These are phyloP conservation scores for Zapus hudsonius DNA, from an alignment of 2,113 vertebrate species.

Conservation along the genomic window DNA sequence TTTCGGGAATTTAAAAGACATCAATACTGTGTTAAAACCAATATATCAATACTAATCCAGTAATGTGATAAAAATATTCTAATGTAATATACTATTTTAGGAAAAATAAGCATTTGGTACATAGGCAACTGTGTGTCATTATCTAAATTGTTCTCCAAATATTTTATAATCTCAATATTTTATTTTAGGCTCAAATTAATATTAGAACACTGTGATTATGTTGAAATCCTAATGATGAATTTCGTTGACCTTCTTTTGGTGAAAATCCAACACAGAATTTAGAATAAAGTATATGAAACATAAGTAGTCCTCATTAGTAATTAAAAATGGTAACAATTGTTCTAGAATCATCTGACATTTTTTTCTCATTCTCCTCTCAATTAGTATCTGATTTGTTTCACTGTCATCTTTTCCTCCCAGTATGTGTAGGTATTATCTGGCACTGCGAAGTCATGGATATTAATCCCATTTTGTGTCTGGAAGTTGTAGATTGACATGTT, in stretches of 20 bases:
- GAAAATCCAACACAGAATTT: neutral
- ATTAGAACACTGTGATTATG: neutral
- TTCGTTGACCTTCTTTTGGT: neutral
- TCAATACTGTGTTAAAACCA: neutral
- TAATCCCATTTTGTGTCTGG: too few species aligned
- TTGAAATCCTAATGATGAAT: neutral
- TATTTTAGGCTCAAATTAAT: neutral
- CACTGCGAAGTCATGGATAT: too few species aligned
- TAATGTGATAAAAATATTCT: neutral
- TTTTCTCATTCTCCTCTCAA: too few species aligned
- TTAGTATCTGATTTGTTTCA: too few species aligned
- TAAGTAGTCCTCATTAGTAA: neutral
- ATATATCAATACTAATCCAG: neutral
- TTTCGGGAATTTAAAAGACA: accelerated
- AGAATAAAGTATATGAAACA: neutral
- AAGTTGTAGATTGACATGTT: too few species aligned
- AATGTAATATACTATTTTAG: neutral
- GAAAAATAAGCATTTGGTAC: neutral
- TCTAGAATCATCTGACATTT: neutral
- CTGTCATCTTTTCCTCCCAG: too few species aligned
- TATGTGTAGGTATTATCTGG: too few species aligned
- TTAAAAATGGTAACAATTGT: neutral
- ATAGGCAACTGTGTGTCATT: too few species aligned
- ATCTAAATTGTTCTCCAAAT: neutral
- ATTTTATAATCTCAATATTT: neutral